These are phyloP conservation scores for Eugnorisma glareosa DNA, from an alignment of 2,888 invertebrate genomes.

Conservation along the genomic window DNA sequence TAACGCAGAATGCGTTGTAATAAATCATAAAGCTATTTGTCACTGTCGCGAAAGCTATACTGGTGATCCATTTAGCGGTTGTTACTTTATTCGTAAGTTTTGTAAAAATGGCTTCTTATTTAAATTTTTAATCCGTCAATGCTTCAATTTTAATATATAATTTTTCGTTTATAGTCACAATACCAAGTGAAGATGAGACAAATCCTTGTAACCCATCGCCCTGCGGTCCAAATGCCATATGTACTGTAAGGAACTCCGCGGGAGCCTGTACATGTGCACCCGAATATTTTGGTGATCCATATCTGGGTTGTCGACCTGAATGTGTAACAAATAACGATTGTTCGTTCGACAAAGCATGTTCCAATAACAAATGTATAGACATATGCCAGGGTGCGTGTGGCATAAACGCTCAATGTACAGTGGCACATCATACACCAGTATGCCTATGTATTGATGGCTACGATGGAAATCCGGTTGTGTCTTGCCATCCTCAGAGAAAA, in stretches of 20 bases:
- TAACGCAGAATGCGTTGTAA: constrained; percentile 94
- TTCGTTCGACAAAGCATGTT: constrained; percentile 93
- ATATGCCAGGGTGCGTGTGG: constrained; percentile 96
- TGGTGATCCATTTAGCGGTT: constrained; percentile 96
- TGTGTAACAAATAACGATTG: constrained; percentile 96
- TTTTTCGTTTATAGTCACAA: constrained; percentile 83
- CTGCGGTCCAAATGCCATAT: constrained; percentile 96
- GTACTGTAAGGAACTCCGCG: constrained; percentile 95
- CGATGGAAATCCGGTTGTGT: constrained; percentile 93
- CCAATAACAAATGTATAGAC: constrained; percentile 96
- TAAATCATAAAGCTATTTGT: constrained; percentile 96
- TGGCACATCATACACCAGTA: constrained; percentile 95
- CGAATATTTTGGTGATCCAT: constrained; percentile 96
- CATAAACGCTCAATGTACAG: constrained; percentile 94
- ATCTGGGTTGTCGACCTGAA: constrained; percentile 95
- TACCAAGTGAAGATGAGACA: constrained; percentile 91
- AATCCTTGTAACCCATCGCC: constrained; percentile 96
- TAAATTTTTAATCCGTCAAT: background rate
- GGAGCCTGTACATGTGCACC: constrained; percentile 95
- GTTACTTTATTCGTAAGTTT: constrained; percentile 87
- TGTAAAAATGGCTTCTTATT: background rate
- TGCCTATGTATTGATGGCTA: constrained; percentile 95
- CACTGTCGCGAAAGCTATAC: constrained; percentile 94
- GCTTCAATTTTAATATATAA: constrained; percentile 7
- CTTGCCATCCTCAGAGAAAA: constrained; percentile 87